phyloP scores from a whole-genome alignment of 1,140 invertebrate species.

The Habropoda laboriosa region DNA sequence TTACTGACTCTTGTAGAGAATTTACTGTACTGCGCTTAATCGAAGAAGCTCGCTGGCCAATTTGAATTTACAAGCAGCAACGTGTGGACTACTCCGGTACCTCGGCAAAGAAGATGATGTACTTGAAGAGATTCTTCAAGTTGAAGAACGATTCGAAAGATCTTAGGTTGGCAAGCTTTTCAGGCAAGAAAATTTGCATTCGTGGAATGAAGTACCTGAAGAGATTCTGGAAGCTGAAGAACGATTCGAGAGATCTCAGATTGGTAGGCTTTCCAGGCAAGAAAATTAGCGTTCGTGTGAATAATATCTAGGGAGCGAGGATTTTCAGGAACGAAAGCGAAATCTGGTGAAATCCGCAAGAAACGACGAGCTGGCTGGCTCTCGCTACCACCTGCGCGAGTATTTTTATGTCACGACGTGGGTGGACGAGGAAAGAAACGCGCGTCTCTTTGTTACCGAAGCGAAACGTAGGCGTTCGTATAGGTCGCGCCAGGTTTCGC shows the following conservation, averaged over 20 bases:
- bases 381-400: constrained; percentile 57
- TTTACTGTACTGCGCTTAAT: constrained; percentile 25
- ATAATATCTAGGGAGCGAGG: not conserved
- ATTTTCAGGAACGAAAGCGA: constrained; percentile 29
- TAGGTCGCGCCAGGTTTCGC: constrained; percentile 39
- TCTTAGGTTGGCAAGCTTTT: too few relatives aligned
- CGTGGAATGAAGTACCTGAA: too few relatives aligned
- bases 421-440: constrained; percentile 63
- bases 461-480: constrained; percentile 56
- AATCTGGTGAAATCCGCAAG: constrained; percentile 34
- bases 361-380: not conserved
- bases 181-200: too few relatives aligned
- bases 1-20: too few relatives aligned
- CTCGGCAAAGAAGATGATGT: not conserved
- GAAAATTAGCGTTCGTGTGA: too few relatives aligned
- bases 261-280: too few relatives aligned
- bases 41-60: constrained; percentile 39
- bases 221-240: too few relatives aligned
- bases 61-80: constrained; percentile 62
- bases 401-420: constrained; percentile 61
- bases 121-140: too few relatives aligned
- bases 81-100: not conserved
- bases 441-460: constrained; percentile 62
- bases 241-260: too few relatives aligned
- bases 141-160: too few relatives aligned